Percentiles rank a stretch among this genome's conserved stretches.
Evolutionary conservation across 2,888 invertebrate genomes (phyloP).

Genomic region (Tetragnatha montana): DNA sequence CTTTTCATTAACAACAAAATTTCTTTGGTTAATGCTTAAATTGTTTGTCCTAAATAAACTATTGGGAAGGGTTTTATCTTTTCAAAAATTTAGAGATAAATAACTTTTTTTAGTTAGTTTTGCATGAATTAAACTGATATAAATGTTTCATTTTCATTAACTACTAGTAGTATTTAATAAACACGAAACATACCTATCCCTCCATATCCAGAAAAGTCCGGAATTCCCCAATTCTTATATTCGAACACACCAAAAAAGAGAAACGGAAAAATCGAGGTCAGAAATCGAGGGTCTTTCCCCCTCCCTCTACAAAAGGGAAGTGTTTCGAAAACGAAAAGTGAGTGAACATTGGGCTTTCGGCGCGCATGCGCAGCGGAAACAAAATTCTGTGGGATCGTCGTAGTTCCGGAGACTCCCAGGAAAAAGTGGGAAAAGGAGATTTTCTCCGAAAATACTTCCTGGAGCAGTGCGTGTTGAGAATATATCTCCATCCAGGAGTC

Average conservation of each 20-base stretch:
- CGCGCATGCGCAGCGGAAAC: slow-evolving; percentile 19
- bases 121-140: too few relatives aligned
- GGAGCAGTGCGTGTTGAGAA: background rate
- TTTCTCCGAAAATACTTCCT: slow-evolving; percentile 7
- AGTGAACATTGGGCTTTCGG: slow-evolving; percentile 6
- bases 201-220: too few relatives aligned
- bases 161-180: too few relatives aligned
- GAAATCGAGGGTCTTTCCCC: slow-evolving; percentile 1
- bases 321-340: slow-evolving; percentile 21
- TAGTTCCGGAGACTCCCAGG: background rate
- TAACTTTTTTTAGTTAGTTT: too few relatives aligned
- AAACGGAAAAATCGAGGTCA: background rate
- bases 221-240: too few relatives aligned
- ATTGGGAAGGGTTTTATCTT: too few relatives aligned
- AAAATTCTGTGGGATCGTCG: slow-evolving; percentile 3
- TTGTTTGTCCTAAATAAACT: too few relatives aligned
- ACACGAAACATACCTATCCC: too few relatives aligned
- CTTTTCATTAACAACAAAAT: too few relatives aligned
- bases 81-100: too few relatives aligned
- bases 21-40: too few relatives aligned
- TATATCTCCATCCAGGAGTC: background rate
- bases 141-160: too few relatives aligned
- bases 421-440: slow-evolving; percentile 5
- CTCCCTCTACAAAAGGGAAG: slow-evolving; percentile 18
- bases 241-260: background rate